Conservation (phyloP, 2,888 invertebrate genomes). For the Lithophane socia region DNA sequence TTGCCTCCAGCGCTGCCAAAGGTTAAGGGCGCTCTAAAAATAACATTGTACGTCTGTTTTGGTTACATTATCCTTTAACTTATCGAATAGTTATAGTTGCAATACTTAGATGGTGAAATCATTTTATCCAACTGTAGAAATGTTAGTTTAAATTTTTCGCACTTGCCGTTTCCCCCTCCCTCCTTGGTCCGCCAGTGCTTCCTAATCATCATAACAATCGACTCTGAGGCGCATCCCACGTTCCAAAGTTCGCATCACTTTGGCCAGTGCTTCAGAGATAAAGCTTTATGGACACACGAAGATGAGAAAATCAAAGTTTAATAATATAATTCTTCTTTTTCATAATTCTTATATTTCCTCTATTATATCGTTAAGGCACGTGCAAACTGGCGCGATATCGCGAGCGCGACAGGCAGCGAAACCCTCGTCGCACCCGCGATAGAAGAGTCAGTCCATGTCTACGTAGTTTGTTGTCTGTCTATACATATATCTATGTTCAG, state of each 20-base stretch:
- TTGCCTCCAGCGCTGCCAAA: not conserved
- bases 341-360: too few species aligned
- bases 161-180: too few species aligned
- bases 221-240: not conserved
- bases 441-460: too few species aligned
- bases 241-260: not conserved
- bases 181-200: not conserved
- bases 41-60: not conserved
- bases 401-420: too few species aligned
- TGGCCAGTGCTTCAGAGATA: not conserved
- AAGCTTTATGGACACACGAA: not conserved
- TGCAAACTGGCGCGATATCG: too few species aligned
- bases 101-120: not conserved
- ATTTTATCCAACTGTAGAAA: not conserved
- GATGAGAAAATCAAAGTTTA: not conserved
- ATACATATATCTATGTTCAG: not conserved
- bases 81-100: not conserved
- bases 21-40: constrained; percentile 43
- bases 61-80: constrained; percentile 3
- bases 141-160: not conserved
- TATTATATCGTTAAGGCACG: too few species aligned
- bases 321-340: too few species aligned
- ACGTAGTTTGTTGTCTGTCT: not conserved
- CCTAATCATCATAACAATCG: not conserved
- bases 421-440: too few species aligned